Evolutionary conservation across 2,797 vertebrate species (phyloP).

Genomic region (Ficedula albicollis): DNA sequence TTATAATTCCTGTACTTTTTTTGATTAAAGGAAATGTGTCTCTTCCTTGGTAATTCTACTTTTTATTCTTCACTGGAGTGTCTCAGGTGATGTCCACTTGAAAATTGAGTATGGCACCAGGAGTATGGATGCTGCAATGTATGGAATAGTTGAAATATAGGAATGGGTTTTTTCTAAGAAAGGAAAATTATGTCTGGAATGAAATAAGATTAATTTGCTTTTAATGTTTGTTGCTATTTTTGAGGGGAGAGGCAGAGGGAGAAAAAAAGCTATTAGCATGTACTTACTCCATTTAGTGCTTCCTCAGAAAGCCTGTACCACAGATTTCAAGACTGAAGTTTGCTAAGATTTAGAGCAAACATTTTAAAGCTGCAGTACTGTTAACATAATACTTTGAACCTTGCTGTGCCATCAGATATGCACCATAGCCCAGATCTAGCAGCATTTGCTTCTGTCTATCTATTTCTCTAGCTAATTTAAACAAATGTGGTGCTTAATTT

Average conservation of each 20-base stretch:
- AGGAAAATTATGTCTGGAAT: not conserved
- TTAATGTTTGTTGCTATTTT: not conserved
- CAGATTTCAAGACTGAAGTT: not conserved
- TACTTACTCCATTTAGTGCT: not conserved
- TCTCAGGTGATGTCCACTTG: not conserved
- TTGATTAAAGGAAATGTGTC: not conserved
- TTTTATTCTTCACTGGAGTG: not conserved
- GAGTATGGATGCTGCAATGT: not conserved
- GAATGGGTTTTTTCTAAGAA: not conserved
- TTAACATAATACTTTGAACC: not conserved
- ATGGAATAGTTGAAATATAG: not conserved
- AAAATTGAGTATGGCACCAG: not conserved
- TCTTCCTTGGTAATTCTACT: not conserved
- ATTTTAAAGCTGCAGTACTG: not conserved
- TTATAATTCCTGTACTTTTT: not conserved
- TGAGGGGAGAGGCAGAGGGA: not conserved
- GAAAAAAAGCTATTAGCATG: not conserved
- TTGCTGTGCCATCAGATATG: slow-evolving; percentile 31
- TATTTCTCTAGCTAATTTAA: slow-evolving; percentile 32
- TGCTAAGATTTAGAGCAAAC: not conserved
- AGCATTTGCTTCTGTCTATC: not conserved
- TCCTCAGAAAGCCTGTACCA: not conserved
- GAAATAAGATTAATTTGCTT: not conserved
- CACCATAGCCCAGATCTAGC: not conserved
- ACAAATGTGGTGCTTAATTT: slow-evolving; percentile 23